Evolutionary conservation across 35 echinoderm and acorn worm genomes (phyloP), one percentile per base, ranked within the genome.

Genomic region (Heliocidaris tuberculata): DNA sequence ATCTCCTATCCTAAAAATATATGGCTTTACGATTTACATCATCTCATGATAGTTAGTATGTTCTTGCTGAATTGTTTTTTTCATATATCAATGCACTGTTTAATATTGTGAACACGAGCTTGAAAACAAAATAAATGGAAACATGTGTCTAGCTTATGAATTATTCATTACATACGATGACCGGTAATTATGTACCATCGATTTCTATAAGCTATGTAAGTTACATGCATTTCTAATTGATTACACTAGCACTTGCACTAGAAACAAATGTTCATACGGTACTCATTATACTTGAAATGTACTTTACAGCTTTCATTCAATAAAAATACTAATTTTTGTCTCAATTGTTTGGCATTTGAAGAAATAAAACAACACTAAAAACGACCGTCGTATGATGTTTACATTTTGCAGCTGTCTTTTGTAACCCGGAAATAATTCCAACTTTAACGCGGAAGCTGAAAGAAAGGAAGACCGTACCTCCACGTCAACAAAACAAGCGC

Each of bases 121-220:
- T 19, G 65, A 78, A 78, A 78, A 21, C 65, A 13, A 56, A 56
- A 56, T 56, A 56, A 56, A 42, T 42, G 10, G 65, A 78, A 78
- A 78, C 65, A 78, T 78, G 65, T 78, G 17, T 78, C 65, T 27
- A 78, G 65, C 65, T 78, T n/a, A 78, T 78, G 65, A 78, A 78
- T 78, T n/a, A 78, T 78, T 78, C 65, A 78, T 78, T 78, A 6
- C 19, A 27, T 78, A 78, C 59, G 19, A 12, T n/a, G n/a, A n/a
- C n/a, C n/a, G n/a, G n/a, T n/a, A n/a, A n/a, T n/a, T n/a, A n/a
- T n/a, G n/a, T n/a, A n/a, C n/a, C n/a, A n/a, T n/a, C n/a, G n/a
- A n/a, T n/a, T n/a, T n/a, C n/a, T n/a, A n/a, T n/a, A n/a, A n/a
- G n/a, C n/a, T n/a, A n/a, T n/a, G n/a, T n/a, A n/a, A n/a, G n/a